Evolutionary conservation across 2,113 vertebrate species (phyloP), one percentile per base, ranked within the genome.

Genomic region (Mola mola): DNA sequence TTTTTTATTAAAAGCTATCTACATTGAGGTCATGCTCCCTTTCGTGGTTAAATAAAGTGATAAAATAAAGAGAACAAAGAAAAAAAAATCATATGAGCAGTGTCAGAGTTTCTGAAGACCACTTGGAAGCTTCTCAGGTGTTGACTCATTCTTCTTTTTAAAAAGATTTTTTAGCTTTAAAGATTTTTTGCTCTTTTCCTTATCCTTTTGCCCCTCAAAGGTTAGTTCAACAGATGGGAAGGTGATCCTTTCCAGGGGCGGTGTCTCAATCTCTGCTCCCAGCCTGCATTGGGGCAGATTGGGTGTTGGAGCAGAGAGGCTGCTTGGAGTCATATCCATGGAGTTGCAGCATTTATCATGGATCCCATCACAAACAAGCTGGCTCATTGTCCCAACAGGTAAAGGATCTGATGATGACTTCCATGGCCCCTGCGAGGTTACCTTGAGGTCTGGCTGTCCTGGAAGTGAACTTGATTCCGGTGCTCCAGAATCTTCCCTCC

Each of bases 91-190:
- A n/a, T n/a, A n/a, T n/a, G n/a, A n/a, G n/a, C n/a, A n/a, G n/a
- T n/a, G 50, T 90, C 75, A 92, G 36, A 91, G 85, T 70, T 87
- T 90, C 71, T 89, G 62, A 13, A 87, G 79, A 46, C 85, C 85
- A 43, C 85, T 83, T 38, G 86, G 75, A 67, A 66, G 33, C 51
- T 81, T 89, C 42, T 87, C 87, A 58, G 80, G 29, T 50, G 51
- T 17, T 2, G 73, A 24, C 15, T 91, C 88, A 15, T 77, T 81
- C 85, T 95, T 98, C 90, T 95, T 98, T 92, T 95, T 98, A 78
- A 98, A 97, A 70, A 96, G 92, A 72, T 90, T 97, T 92, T 96
- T 98, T 7, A 98, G 93, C 92, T 94, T 98, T 1, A 94, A 92
- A 57, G 94, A 87, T 88, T 95, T 98, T 90, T 94, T 98, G 81